phyloP scores from a whole-genome alignment of 2,888 invertebrate species.

The Caenorhabditis macrosperma region DNA sequence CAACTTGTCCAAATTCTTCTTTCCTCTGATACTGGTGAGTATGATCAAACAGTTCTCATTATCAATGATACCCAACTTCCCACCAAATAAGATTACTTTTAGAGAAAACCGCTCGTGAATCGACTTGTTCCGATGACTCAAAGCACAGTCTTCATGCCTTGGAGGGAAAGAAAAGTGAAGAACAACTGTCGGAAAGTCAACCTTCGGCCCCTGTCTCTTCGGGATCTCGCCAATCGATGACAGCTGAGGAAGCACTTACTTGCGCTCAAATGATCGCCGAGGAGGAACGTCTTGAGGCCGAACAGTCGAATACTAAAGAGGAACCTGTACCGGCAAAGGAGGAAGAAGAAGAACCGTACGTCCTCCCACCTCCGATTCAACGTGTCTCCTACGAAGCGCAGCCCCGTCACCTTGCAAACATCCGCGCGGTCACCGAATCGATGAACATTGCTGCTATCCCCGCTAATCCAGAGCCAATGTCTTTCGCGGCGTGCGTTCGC shows the following conservation, averaged over 20 bases:
- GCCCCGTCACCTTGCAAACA: slow-evolving; percentile 14
- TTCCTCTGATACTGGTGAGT: slow-evolving; percentile 8
- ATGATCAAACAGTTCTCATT: neutral
- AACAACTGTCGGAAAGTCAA: neutral
- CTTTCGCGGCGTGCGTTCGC: slow-evolving; percentile 46
- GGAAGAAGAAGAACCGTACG: slow-evolving; percentile 7
- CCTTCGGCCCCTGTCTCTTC: neutral
- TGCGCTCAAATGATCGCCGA: slow-evolving; percentile 4
- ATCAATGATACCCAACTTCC: too few relatives aligned
- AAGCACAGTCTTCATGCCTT: neutral
- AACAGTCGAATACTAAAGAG: neutral
- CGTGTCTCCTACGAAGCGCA: slow-evolving; percentile 25
- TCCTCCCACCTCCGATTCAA: slow-evolving; percentile 25
- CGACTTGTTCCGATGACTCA: neutral
- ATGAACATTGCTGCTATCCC: slow-evolving; percentile 42
- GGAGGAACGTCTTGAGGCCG: slow-evolving; percentile 3
- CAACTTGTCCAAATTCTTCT: slow-evolving; percentile 41
- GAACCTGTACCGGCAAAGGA: neutral
- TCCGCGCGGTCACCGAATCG: slow-evolving; percentile 41
- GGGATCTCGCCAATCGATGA: neutral
- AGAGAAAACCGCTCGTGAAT: neutral
- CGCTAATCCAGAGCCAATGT: slow-evolving; percentile 26
- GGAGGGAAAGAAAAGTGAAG: neutral
- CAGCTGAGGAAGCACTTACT: neutral
- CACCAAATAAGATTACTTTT: neutral